These are phyloP conservation scores for Diplodus puntazzo DNA, from an alignment of 2,797 vertebrate species.

Conservation along the genomic window DNA sequence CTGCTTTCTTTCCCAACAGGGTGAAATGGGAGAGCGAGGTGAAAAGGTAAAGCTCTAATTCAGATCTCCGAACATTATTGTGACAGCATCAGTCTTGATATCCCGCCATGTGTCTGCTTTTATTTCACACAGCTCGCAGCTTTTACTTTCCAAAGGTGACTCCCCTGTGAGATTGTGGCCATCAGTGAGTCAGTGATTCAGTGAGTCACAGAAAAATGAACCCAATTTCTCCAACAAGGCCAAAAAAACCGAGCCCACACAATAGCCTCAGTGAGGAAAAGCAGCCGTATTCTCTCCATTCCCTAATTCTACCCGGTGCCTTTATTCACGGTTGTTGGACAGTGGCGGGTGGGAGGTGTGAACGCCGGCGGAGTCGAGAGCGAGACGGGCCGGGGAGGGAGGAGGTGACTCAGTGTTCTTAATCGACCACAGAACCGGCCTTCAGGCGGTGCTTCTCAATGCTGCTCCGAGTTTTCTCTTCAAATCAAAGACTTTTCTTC, in stretches of 20 bases:
- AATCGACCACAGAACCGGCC: constrained; percentile 49
- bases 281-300: constrained; percentile 48
- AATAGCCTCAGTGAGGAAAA: constrained; percentile 41
- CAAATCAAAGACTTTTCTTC: constrained; percentile 26
- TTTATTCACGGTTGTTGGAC: constrained; percentile 50
- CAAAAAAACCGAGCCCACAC: constrained; percentile 42
- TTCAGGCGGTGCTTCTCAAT: constrained; percentile 20
- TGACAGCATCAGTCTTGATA: constrained; percentile 42
- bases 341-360: constrained; percentile 45
- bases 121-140: constrained; percentile 4
- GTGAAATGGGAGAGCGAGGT: constrained; percentile 94
- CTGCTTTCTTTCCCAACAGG: constrained; percentile 88
- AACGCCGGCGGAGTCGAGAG: constrained; percentile 39
- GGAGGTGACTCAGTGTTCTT: constrained; percentile 66
- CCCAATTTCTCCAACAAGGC: constrained; percentile 26
- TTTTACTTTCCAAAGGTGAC: constrained; percentile 40
- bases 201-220: constrained; percentile 65
- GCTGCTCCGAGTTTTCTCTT: constrained; percentile 19
- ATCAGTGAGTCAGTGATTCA: constrained; percentile 50
- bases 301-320: constrained; percentile 44
- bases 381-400: constrained; percentile 40
- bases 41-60: constrained; percentile 91
- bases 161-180: constrained; percentile 53
- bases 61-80: constrained; percentile 61
- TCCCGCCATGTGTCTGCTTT: constrained; percentile 40